Conservation (phyloP, 2,797 vertebrate genomes). For the Rhabdophis nuchalis region DNA sequence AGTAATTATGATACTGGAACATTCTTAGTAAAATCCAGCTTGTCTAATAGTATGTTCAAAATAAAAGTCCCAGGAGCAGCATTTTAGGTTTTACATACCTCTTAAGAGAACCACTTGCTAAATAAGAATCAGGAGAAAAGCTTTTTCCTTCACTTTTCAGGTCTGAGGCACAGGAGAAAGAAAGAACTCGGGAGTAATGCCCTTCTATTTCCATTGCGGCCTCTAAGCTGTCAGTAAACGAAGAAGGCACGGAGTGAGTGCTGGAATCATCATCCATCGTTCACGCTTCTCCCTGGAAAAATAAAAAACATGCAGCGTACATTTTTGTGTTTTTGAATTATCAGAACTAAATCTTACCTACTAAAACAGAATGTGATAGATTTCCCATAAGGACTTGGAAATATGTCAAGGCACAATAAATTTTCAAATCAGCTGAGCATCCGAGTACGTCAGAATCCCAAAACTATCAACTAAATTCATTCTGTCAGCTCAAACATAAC, state of each 20-base stretch:
- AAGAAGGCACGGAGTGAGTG: conserved; percentile 73
- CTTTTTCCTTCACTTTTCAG: conserved; percentile 68
- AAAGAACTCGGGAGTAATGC: conserved; percentile 67
- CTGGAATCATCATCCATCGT: conserved; percentile 80
- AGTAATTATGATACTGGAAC: conserved; percentile 23
- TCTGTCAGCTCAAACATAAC: background rate
- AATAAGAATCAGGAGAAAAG: conserved; percentile 81
- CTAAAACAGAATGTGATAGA: background rate
- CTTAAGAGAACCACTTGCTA: conserved; percentile 83
- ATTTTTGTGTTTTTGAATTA: conserved; percentile 8
- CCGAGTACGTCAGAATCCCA: background rate
- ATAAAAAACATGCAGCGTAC: background rate
- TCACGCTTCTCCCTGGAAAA: conserved; percentile 46
- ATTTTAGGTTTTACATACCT: conserved; percentile 69
- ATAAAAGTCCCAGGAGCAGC: conserved; percentile 2
- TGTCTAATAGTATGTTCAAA: background rate
- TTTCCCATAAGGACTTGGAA: background rate
- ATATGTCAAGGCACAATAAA: background rate
- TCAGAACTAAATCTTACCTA: background rate
- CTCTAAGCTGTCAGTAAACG: conserved; percentile 75
- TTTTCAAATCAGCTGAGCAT: background rate
- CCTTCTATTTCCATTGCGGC: conserved; percentile 67
- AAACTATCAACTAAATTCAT: background rate
- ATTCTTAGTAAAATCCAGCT: background rate
- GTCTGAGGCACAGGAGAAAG: conserved; percentile 83